Conservation (phyloP, 2,113 vertebrate species). For the Python bivittatus region DNA sequence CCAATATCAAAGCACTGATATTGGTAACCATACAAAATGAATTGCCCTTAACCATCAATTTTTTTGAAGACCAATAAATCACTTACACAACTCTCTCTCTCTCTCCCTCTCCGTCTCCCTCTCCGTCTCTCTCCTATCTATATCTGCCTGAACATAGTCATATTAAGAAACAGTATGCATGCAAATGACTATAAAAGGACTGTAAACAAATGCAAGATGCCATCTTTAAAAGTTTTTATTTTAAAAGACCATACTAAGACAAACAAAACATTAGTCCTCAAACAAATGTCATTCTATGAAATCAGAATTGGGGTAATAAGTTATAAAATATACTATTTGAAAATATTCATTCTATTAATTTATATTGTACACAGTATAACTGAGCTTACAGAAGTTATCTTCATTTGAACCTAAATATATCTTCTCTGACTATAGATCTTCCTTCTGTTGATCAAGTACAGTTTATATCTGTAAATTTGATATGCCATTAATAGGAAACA, state of each 20-base stretch:
- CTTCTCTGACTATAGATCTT: constrained; percentile 7
- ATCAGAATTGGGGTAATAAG: constrained; percentile 51
- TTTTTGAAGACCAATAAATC: background rate
- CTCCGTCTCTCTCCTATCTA: background rate
- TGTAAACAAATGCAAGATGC: constrained; percentile 26
- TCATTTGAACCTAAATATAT: constrained; percentile 35
- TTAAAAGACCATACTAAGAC: constrained; percentile 34
- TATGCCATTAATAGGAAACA: background rate
- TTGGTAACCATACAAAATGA: background rate
- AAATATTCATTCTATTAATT: constrained; percentile 56
- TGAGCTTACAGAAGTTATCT: constrained; percentile 51
- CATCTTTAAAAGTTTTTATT: constrained; percentile 47
- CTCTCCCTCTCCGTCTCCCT: background rate
- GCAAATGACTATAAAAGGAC: constrained; percentile 40
- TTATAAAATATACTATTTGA: constrained; percentile 54
- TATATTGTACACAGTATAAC: constrained; percentile 50
- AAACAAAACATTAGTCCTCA: constrained; percentile 49
- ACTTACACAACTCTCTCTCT: constrained; percentile 22
- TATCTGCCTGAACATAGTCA: background rate
- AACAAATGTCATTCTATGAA: constrained; percentile 57
- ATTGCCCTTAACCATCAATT: constrained; percentile 15
- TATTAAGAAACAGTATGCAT: constrained; percentile 29
- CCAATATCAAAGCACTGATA: constrained; percentile 29
- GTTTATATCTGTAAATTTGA: background rate
- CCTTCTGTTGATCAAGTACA: background rate